phyloP scores from a whole-genome alignment of 2,797 vertebrate species.

The Cygnus olor region DNA sequence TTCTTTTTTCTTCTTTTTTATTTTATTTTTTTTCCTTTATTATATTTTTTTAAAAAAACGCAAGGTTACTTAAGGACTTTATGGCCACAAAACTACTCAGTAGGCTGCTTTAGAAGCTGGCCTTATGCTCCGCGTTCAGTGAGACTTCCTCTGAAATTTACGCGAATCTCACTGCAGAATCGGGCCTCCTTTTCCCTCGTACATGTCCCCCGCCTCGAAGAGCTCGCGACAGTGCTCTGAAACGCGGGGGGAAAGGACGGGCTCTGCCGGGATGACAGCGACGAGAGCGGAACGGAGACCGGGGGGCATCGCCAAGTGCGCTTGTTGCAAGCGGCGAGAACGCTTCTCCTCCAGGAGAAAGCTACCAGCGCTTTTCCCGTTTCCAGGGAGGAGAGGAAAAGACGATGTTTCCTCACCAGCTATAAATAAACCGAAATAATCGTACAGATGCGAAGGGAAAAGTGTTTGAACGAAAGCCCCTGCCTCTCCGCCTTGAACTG shows the following conservation, averaged over 20 bases:
- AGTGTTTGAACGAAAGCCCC: constrained; percentile 1
- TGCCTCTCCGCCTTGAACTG: background rate
- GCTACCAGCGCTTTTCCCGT: background rate
- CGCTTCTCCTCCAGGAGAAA: background rate
- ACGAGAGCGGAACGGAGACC: no score
- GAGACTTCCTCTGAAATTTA: background rate
- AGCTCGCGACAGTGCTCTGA: background rate
- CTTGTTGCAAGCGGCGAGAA: background rate
- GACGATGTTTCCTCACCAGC: background rate
- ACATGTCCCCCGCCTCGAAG: background rate
- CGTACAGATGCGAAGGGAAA: constrained; percentile 4
- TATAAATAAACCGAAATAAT: constrained; percentile 42
- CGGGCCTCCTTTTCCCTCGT: background rate
- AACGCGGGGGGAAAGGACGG: background rate
- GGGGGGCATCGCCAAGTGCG: background rate
- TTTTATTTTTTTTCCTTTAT: no score
- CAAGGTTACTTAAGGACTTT: constrained; percentile 51
- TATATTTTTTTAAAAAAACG: background rate
- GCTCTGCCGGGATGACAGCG: background rate
- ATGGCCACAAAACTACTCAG: background rate
- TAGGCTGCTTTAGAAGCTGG: background rate
- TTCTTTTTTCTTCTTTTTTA: no score
- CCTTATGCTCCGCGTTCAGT: background rate
- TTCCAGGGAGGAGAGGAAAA: constrained; percentile 18
- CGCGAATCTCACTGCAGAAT: background rate